Base-by-base conservation (phyloP, 2,888 invertebrate species). In the Pardosa pseudoannulata region DNA sequence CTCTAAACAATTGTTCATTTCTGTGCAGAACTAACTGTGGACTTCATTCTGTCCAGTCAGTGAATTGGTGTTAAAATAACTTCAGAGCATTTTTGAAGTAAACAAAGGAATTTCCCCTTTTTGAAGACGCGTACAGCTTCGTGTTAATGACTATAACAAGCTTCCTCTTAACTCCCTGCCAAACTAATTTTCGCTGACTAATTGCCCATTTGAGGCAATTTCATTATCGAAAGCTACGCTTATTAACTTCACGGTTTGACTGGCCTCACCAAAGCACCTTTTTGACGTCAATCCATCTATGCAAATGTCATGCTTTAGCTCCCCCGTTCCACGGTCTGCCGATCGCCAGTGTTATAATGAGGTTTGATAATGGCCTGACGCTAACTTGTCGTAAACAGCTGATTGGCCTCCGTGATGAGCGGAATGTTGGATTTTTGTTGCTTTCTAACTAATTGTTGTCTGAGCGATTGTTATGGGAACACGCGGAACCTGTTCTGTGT, bases 331-430 rank as follows among this genome's bases (percentile, higher is more conserved):
- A 56, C 56, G 56, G 23, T 56, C 23, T 2, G 41, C 41, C 23
- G 23, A 16, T 16, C 23, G 23, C 23, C 23, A n/a, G 2, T 16
- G 56, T 16, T 56, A 1, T 56, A 23, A 56, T 56, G 56, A 56
- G 56, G 16, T 16, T 13, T 3, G 23, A 56, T 56, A 56, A 56
- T 23, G 23, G 3, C 23, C 56, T 23, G 56, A 23, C 23, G 23
- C 23, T 56, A 19, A 23, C 56, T 11, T 56, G 56, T 56, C 56
- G 56, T 23, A 56, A 56, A n/a, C 56, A 56, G 56, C 56, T 56
- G 56, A 56, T 56, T 56, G 56, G 23, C 56, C 23, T 5, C 23
- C 3, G 23, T 56, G 56, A 23, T 23, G 23, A 23, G 56, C 56
- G n/a, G 56, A 56, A 56, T 56, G 56, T 16, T 11, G 56, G 23